A percentile compares a stretch with the other conserved stretches of the same genome.
These are phyloP conservation scores for Ptychadena robeensis DNA, from an alignment of 2,797 vertebrate species.

Conservation along the genomic window DNA sequence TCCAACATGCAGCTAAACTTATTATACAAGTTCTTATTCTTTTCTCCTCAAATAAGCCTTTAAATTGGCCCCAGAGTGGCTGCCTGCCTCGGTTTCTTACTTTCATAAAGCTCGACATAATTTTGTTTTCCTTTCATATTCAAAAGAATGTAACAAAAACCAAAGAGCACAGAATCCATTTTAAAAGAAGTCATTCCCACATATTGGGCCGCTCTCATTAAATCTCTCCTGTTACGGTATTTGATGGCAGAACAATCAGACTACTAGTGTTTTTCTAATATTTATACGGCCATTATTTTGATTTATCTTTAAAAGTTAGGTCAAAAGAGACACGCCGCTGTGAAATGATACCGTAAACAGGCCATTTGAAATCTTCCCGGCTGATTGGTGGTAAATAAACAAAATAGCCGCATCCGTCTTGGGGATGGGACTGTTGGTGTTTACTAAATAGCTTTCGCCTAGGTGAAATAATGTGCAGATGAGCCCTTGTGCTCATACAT, in stretches of 20 bases:
- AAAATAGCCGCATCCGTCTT: constrained; percentile 31
- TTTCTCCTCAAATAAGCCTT: no score
- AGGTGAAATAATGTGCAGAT: neutral
- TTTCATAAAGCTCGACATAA: constrained; percentile 3
- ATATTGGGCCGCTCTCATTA: constrained; percentile 45
- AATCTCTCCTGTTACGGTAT: constrained; percentile 39
- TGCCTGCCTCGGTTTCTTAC: constrained; percentile 30
- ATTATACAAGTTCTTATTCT: no score
- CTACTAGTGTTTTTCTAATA: constrained; percentile 46
- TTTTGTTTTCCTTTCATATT: constrained; percentile 31
- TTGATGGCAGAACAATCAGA: constrained; percentile 45
- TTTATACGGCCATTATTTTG: constrained; percentile 45
- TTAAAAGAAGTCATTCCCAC: neutral
- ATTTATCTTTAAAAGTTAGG: constrained; percentile 40
- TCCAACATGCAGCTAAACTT: no score
- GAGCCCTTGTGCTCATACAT: neutral
- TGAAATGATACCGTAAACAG: constrained; percentile 2
- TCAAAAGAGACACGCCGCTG: constrained; percentile 25
- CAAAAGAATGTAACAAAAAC: neutral
- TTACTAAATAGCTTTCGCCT: constrained; percentile 19
- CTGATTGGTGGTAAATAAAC: constrained; percentile 49
- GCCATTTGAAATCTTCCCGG: constrained; percentile 9
- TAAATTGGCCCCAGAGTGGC: neutral
- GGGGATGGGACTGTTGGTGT: constrained; percentile 12
- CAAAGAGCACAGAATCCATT: fast-evolving